Percentiles rank a stretch among this genome's conserved stretches.
These are phyloP conservation scores for Tautogolabrus adspersus DNA, from an alignment of 2,113 vertebrate genomes.

Conservation along the genomic window DNA sequence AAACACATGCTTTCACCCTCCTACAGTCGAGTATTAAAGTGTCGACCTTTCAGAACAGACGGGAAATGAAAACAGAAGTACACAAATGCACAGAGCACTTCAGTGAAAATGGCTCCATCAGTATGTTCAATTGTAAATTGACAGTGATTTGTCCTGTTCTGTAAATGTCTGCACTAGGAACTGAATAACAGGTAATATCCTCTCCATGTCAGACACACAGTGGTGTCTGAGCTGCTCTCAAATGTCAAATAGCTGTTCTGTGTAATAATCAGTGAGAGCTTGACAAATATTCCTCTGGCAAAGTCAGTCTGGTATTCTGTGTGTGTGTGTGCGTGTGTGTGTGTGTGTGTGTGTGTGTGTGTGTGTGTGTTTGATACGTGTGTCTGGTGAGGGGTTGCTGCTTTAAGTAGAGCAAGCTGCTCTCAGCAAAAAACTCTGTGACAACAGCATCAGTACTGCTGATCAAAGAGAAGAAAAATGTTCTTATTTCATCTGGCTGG, in stretches of 20 bases:
- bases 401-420: neutral
- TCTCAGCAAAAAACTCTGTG: neutral
- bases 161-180: slow-evolving; percentile 32
- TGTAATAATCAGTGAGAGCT: slow-evolving; percentile 48
- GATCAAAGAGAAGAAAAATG: slow-evolving; percentile 23
- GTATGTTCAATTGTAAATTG: slow-evolving; percentile 38
- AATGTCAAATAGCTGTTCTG: slow-evolving; percentile 63
- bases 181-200: slow-evolving; percentile 50
- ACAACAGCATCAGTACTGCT: slow-evolving; percentile 17
- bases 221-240: slow-evolving; percentile 20
- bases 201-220: slow-evolving; percentile 39
- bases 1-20: slow-evolving; percentile 17
- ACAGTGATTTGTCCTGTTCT: slow-evolving; percentile 43
- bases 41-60: neutral
- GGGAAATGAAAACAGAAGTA: slow-evolving; percentile 13
- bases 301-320: neutral
- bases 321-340: no score
- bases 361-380: slow-evolving; percentile 12
- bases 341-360: neutral
- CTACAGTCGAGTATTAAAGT: slow-evolving; percentile 23
- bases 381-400: neutral
- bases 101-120: slow-evolving; percentile 50
- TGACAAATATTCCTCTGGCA: slow-evolving; percentile 37
- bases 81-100: slow-evolving; percentile 23
- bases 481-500: slow-evolving; percentile 7